These are phyloP conservation scores for Chirona hameri DNA, from an alignment of 2,888 invertebrate genomes.

Conservation along the genomic window DNA sequence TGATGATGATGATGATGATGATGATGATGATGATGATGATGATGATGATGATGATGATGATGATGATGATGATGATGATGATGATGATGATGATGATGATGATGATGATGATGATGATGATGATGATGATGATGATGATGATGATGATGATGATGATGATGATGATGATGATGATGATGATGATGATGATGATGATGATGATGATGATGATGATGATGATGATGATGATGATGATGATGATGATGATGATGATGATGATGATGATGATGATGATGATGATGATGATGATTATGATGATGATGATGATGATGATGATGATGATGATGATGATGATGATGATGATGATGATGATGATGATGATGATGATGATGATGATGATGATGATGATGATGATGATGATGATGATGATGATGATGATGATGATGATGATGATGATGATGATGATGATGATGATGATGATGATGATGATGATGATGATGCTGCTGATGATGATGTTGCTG, in stretches of 20 bases:
- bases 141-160: conserved; percentile 22
- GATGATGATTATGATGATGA: too few species aligned
- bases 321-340: not conserved
- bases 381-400: conserved; percentile 22
- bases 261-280: conserved; percentile 22
- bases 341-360: conserved; percentile 22
- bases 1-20: conserved; percentile 22
- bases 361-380: conserved; percentile 22
- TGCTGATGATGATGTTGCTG: too few species aligned
- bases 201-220: conserved; percentile 22
- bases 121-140: conserved; percentile 22
- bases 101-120: conserved; percentile 22
- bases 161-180: conserved; percentile 22
- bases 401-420: conserved; percentile 22
- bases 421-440: too few species aligned
- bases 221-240: conserved; percentile 22
- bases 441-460: too few species aligned
- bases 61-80: conserved; percentile 22
- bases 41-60: conserved; percentile 22
- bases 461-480: too few species aligned
- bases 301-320: too few species aligned
- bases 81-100: conserved; percentile 22
- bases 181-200: conserved; percentile 22
- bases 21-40: conserved; percentile 22
- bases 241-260: conserved; percentile 22